These are phyloP conservation scores for Pyrgilauda ruficollis DNA, from an alignment of 2,113 vertebrate genomes.

Conservation along the genomic window DNA sequence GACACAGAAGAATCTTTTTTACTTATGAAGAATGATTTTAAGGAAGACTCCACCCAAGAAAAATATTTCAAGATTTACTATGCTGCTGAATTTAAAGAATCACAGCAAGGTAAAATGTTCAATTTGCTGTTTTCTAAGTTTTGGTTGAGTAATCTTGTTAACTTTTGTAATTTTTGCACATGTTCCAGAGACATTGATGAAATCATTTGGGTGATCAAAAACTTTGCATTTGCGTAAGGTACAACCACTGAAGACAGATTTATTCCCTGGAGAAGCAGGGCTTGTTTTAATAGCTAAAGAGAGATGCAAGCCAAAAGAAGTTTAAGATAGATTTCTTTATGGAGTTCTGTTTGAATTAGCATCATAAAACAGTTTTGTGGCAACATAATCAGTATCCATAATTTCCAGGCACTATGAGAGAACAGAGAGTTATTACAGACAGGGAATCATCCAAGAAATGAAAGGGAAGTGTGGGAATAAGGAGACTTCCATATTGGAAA, in stretches of 20 bases:
- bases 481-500: background rate
- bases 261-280: background rate
- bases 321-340: background rate
- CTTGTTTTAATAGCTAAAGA: background rate
- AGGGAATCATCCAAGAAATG: background rate
- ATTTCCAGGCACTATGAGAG: background rate
- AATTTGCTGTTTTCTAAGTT: background rate
- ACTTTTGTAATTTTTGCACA: background rate
- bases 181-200: background rate
- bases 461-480: background rate
- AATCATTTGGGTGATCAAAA: background rate
- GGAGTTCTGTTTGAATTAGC: background rate
- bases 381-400: background rate
- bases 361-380: background rate
- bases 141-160: background rate
- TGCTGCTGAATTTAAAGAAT: constrained; percentile 1
- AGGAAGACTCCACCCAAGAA: background rate
- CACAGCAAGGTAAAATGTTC: constrained; percentile 58
- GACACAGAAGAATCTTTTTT: constrained; percentile 19
- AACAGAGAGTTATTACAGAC: background rate
- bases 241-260: background rate
- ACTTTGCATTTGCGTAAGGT: background rate
- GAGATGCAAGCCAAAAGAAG: background rate
- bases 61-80: background rate
- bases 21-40: background rate